A percentile compares a stretch with the other conserved stretches of the same genome.
These are phyloP conservation scores for Apis laboriosa DNA, from an alignment of 1,140 invertebrate species.

Conservation along the genomic window DNA sequence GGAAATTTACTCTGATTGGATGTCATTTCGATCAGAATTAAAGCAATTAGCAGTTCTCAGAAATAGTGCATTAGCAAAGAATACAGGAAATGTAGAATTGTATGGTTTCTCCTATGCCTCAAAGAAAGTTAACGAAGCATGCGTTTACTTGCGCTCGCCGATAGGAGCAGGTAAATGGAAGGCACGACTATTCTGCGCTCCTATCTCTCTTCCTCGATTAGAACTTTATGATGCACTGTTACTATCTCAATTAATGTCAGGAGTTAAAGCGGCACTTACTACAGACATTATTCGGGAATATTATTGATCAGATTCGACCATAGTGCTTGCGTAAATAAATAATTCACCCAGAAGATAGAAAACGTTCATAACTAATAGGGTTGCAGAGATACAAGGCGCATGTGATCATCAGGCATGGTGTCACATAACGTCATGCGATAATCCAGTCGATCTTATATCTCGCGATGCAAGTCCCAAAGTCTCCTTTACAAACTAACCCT, in stretches of 20 bases:
- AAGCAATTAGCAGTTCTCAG: not conserved
- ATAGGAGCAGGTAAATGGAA: too few species aligned
- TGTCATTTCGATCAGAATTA: not conserved
- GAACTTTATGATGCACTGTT: not conserved
- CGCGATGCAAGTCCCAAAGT: not conserved
- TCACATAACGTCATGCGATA: not conserved
- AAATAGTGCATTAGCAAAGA: not conserved
- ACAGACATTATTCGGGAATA: not conserved
- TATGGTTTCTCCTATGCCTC: not conserved
- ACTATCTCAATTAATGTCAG: not conserved
- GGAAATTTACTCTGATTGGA: not conserved
- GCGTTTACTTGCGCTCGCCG: too few species aligned
- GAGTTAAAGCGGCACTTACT: not conserved
- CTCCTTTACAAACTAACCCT: not conserved
- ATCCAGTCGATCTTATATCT: not conserved
- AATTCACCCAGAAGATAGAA: not conserved
- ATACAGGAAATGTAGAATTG: not conserved
- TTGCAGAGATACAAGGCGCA: not conserved
- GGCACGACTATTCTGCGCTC: too few species aligned
- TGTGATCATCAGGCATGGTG: not conserved
- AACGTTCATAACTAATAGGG: not conserved
- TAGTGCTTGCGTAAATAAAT: not conserved
- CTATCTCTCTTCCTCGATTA: too few species aligned
- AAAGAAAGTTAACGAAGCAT: too few species aligned
- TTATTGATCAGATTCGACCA: slow-evolving; percentile 7